Base-by-base conservation (phyloP, 2,797 vertebrate species). In the Phalloptychus januarius region DNA sequence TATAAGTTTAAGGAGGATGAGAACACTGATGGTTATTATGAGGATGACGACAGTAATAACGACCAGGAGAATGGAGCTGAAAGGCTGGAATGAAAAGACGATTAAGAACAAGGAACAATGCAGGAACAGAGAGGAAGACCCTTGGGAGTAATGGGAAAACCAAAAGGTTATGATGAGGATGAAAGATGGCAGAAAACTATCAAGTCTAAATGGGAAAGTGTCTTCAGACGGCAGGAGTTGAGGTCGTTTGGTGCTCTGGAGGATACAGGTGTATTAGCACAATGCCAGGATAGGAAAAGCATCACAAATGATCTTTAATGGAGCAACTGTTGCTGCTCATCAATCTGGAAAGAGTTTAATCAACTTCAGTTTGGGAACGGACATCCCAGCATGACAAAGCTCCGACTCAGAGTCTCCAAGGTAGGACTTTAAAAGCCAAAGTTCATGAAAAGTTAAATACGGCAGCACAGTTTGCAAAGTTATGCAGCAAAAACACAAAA, bases 1-100 rank as follows among this genome's bases (percentile, higher is more conserved):
- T 44, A 50, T 23, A 20, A 61, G 2, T n/a, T 42, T 42, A 63
- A 28, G 71, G 10, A 33, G 52, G 36, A 72, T 40, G 71, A 72
- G 23, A 44, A 45, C 31, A 63, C n/a, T 36, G 63, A 71, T 76
- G 42, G 65, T 31, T 54, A 77, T 54, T 71, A 54, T 54, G 44
- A 52, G 23, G 42, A 56, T 38, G 61, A 70, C 16, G 69, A 54
- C 44, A 38, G n/a, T 76, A 67, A 40, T 33, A 63, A 31, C 8
- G n/a, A 58, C 0, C 25, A 74, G 42, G 45, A 54, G 33, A 40
- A 44, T 46, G 45, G 36, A 42, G 67, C 70, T 77, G 11, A 56
- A 23, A 16, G n/a, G 3, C 46, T 18, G 33, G 16, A 75, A 38
- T 28, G 42, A 54, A 40, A 54, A 38, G 63, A 76, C 2, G 33